Evolutionary conservation across 2,888 invertebrate species (phyloP).

Genomic region (Chrysotoxum bicinctum): DNA sequence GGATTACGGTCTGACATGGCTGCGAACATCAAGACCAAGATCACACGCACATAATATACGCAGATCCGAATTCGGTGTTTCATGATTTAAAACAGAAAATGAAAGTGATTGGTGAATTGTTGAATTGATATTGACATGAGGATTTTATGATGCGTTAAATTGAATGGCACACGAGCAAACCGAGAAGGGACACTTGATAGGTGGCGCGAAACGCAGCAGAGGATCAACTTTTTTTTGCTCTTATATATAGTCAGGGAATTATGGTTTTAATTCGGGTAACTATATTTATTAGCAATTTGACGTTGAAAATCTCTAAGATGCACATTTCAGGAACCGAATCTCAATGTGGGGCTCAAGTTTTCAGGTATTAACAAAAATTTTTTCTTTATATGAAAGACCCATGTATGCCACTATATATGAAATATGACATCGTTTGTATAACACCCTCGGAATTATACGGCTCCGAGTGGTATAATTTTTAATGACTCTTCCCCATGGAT

Average conservation of each 20-base stretch:
- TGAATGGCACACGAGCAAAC: slow-evolving; percentile 31
- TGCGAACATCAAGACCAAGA: slow-evolving; percentile 59
- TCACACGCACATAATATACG: slow-evolving; percentile 19
- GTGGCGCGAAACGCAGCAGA: slow-evolving; percentile 37
- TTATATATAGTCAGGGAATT: not conserved
- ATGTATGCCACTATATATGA: no score
- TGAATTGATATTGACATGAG: slow-evolving; percentile 44
- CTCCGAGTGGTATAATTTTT: no score
- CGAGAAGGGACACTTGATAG: slow-evolving; percentile 17
- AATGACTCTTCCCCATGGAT: no score
- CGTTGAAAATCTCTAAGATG: no score
- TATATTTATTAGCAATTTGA: not conserved
- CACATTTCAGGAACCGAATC: no score
- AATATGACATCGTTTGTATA: no score
- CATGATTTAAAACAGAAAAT: slow-evolving; percentile 58
- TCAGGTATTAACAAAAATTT: no score
- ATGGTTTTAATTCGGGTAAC: not conserved
- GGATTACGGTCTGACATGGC: slow-evolving; percentile 71
- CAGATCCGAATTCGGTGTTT: slow-evolving; percentile 55
- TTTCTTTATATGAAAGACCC: no score
- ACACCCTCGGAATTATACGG: no score
- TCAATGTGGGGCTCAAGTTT: no score
- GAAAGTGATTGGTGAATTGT: slow-evolving; percentile 61
- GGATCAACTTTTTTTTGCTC: slow-evolving; percentile 28
- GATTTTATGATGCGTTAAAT: slow-evolving; percentile 60